Evolutionary conservation across 2,888 invertebrate species (phyloP).

Genomic region (Venusia cambrica): DNA sequence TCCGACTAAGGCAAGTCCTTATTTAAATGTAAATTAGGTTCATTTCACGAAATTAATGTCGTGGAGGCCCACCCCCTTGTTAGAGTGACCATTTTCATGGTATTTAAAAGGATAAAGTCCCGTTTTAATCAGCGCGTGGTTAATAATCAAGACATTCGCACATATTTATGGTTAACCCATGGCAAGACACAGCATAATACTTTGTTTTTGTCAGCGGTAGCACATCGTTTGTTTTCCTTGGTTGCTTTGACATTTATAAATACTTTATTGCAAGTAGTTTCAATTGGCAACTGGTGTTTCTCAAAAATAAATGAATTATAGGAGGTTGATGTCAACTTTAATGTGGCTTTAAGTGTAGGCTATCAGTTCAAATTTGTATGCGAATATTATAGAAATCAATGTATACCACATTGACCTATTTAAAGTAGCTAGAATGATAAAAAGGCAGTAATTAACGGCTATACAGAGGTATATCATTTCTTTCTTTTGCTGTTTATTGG

Average conservation of each 20-base stretch:
- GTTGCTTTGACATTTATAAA: conserved; percentile 21
- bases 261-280: conserved; percentile 18
- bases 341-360: conserved; percentile 14
- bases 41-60: conserved; percentile 94
- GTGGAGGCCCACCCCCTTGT: conserved; percentile 79
- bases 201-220: conserved; percentile 1
- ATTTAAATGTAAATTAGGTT: conserved; percentile 95
- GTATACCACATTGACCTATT: no score
- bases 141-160: conserved; percentile 5
- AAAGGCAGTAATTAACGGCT: background rate
- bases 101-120: conserved; percentile 14
- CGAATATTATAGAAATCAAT: conserved; percentile 11
- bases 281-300: no score
- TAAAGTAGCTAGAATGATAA: conserved; percentile 1
- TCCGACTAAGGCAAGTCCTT: conserved; percentile 84
- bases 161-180: conserved; percentile 2
- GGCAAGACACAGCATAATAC: no score
- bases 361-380: conserved; percentile 16
- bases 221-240: conserved; percentile 10
- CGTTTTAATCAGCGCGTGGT: background rate
- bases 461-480: no score
- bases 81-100: conserved; percentile 49
- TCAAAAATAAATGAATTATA: no score
- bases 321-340: conserved; percentile 17
- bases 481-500: no score